Evolutionary conservation across 2,113 vertebrate species (phyloP), one percentile per base, ranked within the genome.

Genomic region (Apteryx mantelli): DNA sequence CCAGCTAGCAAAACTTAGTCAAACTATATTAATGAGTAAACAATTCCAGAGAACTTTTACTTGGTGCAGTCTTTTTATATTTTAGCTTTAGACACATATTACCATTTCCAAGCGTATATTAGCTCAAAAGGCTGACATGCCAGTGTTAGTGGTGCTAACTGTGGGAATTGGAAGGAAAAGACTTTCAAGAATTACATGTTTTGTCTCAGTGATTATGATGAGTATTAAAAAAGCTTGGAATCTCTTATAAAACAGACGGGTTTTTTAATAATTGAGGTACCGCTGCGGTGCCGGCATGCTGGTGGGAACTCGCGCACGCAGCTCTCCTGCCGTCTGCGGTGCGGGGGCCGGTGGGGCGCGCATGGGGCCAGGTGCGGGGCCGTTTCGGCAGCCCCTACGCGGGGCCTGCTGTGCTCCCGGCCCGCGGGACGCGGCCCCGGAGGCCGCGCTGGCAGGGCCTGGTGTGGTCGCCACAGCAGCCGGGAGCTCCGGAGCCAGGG

Each of bases 251-350:
- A 2, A 5, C 74, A 26, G 63, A 25, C 0, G 0, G 8, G 6
- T 13, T 36, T 63, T 76, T 61, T 25, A 61, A 26, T 21, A 70
- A 28, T 44, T 1, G 1, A 21, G 15, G 28, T 28, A 22, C 42
- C 1, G 3, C 34, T 2, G 1, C 18, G 2, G 55, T 13, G 48
- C n/a, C 21, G 2, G 22, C 2, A 1, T 0, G 5, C 61, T 13
- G 13, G 36, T 3, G 17, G 79, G 48, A 74, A 7, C 56, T 42
- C 36, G 42, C 53, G 21, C 0, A 1, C 1, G 1, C 2, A 9
- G 56, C 20, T 34, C 63, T 53, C 50, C 16, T 1, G 1, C 34
- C 55, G 71, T 82, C 38, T 34, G 55, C 3, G 44, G 42, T 38
- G 36, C 36, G 36, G 36, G 36, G 42, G 42, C 42, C 11, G 42